A percentile compares a stretch with the other conserved stretches of the same genome.
These are phyloP conservation scores for Lasioglossum lativentre DNA, from an alignment of 2,888 invertebrate species.

Conservation along the genomic window DNA sequence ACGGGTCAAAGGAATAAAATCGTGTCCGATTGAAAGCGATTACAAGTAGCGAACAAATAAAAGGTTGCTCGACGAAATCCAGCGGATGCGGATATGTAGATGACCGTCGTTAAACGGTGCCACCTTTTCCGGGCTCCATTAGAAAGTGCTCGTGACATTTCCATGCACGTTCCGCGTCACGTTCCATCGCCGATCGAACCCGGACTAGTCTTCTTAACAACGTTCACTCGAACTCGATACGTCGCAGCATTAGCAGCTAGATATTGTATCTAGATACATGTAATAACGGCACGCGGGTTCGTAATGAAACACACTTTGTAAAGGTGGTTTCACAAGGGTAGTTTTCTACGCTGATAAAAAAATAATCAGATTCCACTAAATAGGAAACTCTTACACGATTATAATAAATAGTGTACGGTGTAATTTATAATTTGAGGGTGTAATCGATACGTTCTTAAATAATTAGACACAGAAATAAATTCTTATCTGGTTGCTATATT, in stretches of 20 bases:
- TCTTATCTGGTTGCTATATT: not conserved
- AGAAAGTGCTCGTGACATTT: constrained; percentile 67
- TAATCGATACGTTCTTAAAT: no score
- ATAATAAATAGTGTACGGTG: no score
- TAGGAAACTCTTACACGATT: no score
- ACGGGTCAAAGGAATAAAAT: not conserved
- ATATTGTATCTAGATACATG: not conserved
- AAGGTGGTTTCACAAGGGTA: no score
- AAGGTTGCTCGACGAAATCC: not conserved
- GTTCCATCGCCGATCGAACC: constrained; percentile 31
- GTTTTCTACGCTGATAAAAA: no score
- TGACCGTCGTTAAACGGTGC: constrained; percentile 26
- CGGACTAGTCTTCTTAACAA: constrained; percentile 43
- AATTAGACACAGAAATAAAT: not conserved
- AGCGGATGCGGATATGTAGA: constrained; percentile 30
- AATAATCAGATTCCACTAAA: no score
- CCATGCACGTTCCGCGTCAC: constrained; percentile 51
- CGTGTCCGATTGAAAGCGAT: not conserved
- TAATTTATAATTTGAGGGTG: no score
- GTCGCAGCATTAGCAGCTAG: not conserved
- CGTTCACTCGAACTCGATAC: constrained; percentile 30
- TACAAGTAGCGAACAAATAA: not conserved
- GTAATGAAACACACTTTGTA: no score
- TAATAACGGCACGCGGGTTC: constrained; percentile 5
- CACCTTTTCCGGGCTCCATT: constrained; percentile 64